Evolutionary conservation across 2,888 invertebrate genomes (phyloP), one percentile per base, ranked within the genome.

Genomic region (Dolichopus griseipennis): DNA sequence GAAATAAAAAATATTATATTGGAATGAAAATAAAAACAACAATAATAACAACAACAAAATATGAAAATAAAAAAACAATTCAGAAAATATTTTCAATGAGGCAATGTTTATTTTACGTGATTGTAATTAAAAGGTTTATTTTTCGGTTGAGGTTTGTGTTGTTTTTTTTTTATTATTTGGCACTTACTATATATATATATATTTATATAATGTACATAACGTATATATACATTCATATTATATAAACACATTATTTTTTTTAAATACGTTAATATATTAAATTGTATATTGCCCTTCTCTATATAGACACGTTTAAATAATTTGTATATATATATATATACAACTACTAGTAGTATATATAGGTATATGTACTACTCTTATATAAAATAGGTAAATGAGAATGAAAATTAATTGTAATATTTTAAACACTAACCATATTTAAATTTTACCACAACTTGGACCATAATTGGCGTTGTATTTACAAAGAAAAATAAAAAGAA

Each of bases 81-180:
- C 12, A n/a, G n/a, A 52, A 52, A 52, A 12, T 52, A 18, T 52
- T 52, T 52, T 52, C n/a, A n/a, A 52, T 52, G 52, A 52, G 52
- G 52, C n/a, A 52, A 52, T 52, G 52, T 52, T 52, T 52, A 52
- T 52, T 52, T 52, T 52, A 52, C 52, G 52, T 52, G 52, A 52
- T 52, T n/a, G 52, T 52, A 52, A 52, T 52, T 52, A 52, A 52
- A 52, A 52, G 52, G 52, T 52, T 52, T 52, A 18, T 18, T 5
- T 52, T 52, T 52, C 15, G 52, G 52, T 52, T 52, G 18, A 52
- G 52, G 52, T 52, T 52, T 52, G 2, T 15, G 1, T 52, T 3
- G 12, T 15, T 52, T 52, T 52, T n/a, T 3, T n/a, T 52, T 5
- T 52, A 18, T 52, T 52, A 12, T 41, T 41, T 41, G 15, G 41